Conservation (phyloP, 2,888 invertebrate species). For the Diaprepes abbreviatus region DNA sequence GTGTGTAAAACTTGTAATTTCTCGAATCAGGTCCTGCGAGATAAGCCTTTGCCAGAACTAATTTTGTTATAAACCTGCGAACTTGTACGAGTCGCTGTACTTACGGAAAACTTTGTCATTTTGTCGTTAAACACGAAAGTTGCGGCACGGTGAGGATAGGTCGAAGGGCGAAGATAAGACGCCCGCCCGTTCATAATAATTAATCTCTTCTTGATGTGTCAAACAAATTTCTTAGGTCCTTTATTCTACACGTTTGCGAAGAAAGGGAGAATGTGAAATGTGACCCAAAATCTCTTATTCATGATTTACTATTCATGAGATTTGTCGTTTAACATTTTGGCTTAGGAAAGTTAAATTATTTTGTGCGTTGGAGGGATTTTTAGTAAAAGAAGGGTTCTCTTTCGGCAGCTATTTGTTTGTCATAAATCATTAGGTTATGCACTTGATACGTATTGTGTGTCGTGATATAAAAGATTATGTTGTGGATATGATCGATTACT, state of each 20-base stretch:
- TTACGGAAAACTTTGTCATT: slow-evolving; percentile 46
- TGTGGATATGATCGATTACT: too few species aligned
- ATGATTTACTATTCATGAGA: slow-evolving; percentile 45
- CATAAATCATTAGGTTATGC: not conserved
- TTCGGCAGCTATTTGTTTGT: not conserved
- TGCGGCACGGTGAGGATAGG: slow-evolving; percentile 33
- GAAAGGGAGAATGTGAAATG: slow-evolving; percentile 34
- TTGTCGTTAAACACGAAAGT: slow-evolving; percentile 48
- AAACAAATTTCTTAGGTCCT: slow-evolving; percentile 43
- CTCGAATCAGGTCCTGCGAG: slow-evolving; percentile 18
- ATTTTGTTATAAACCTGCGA: slow-evolving; percentile 45
- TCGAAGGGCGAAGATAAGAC: slow-evolving; percentile 43
- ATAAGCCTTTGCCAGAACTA: slow-evolving; percentile 37
- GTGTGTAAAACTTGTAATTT: slow-evolving; percentile 9
- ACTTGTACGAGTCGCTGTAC: slow-evolving; percentile 32
- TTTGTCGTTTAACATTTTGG: slow-evolving; percentile 46
- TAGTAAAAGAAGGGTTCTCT: not conserved
- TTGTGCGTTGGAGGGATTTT: slow-evolving; percentile 22
- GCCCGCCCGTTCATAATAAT: slow-evolving; percentile 43
- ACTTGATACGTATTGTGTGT: too few species aligned
- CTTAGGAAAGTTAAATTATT: slow-evolving; percentile 37
- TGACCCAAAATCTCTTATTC: slow-evolving; percentile 45
- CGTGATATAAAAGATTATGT: too few species aligned
- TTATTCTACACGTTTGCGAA: slow-evolving; percentile 27
- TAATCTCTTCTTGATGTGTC: slow-evolving; percentile 49